Conservation (phyloP, 2,113 vertebrate genomes). For the Pseudorectes ferrugineus region DNA sequence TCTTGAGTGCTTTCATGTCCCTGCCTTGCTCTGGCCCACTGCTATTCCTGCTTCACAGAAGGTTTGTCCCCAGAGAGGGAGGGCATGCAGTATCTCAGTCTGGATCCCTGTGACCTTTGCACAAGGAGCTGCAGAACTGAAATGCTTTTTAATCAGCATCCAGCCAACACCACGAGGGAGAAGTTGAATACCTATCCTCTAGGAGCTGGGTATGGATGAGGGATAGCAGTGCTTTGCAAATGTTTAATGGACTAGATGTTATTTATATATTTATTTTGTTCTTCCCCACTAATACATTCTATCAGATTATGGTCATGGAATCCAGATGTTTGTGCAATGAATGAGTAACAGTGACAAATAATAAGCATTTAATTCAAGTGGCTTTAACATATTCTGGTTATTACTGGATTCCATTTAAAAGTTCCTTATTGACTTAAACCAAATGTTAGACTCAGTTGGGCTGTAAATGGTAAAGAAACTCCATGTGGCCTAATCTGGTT, state of each 20-base stretch:
- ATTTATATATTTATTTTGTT: background rate
- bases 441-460: background rate
- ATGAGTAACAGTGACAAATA: background rate
- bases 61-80: background rate
- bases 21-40: background rate
- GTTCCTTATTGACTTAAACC: background rate
- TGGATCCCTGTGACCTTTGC: background rate
- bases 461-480: slow-evolving; percentile 8
- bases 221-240: background rate
- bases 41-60: background rate
- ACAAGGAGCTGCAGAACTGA: background rate
- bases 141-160: background rate
- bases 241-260: background rate
- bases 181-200: background rate
- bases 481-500: background rate
- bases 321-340: slow-evolving; percentile 22
- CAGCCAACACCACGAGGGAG: background rate
- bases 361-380: background rate
- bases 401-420: background rate
- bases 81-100: background rate
- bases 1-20: background rate
- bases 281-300: background rate
- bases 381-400: background rate
- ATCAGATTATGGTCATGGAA: background rate
- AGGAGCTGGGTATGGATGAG: background rate